These are phyloP conservation scores for Ophraella communa DNA, from an alignment of 2,888 invertebrate species.

Conservation along the genomic window DNA sequence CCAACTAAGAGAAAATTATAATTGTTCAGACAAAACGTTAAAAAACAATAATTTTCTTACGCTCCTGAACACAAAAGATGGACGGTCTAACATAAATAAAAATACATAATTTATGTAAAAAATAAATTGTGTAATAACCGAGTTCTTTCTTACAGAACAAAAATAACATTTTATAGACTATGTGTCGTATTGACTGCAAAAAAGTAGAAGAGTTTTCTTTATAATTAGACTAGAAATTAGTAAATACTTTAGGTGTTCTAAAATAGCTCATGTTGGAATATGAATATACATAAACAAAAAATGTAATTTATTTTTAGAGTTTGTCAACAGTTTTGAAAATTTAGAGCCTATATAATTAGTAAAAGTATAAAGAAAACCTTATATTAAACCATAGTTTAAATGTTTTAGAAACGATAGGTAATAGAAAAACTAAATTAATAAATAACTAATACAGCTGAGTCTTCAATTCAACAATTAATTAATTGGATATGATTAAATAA, in stretches of 20 bases:
- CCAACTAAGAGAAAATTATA: conserved; percentile 6
- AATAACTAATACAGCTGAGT: too few species aligned
- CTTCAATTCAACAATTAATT: too few species aligned
- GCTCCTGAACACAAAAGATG: conserved; percentile 28
- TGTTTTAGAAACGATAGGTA: neutral
- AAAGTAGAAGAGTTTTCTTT: neutral
- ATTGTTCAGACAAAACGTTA: conserved; percentile 5
- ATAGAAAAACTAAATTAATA: neutral
- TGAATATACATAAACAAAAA: too few species aligned
- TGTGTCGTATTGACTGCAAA: neutral
- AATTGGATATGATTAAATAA: too few species aligned
- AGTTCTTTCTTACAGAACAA: neutral
- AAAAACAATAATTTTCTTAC: conserved; percentile 13
- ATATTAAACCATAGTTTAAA: neutral
- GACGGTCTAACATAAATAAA: conserved; percentile 30
- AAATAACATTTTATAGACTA: conserved; percentile 12
- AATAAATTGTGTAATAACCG: neutral
- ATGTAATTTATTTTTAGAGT: too few species aligned
- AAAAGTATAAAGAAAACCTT: neutral
- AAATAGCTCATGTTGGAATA: too few species aligned
- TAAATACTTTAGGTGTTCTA: too few species aligned
- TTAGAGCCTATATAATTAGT: neutral
- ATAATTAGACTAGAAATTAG: too few species aligned
- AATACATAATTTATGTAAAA: conserved; percentile 13
- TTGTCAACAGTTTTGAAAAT: neutral